Evolutionary conservation across 2,888 invertebrate genomes (phyloP).

Genomic region (Euplexia lucipara): DNA sequence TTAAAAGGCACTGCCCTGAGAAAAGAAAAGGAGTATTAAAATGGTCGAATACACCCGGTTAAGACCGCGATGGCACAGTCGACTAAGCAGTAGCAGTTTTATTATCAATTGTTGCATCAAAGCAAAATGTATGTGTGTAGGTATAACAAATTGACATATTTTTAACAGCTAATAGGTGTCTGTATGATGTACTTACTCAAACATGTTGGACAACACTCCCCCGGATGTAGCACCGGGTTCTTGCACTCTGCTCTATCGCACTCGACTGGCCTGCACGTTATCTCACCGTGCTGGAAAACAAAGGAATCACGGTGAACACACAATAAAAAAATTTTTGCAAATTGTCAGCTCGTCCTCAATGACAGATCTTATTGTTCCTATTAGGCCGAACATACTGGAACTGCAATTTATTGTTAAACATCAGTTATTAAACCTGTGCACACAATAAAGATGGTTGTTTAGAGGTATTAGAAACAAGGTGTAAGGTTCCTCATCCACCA

Average conservation of each 20-base stretch:
- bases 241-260: conserved; percentile 95
- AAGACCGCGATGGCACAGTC: too few relatives aligned
- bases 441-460: too few relatives aligned
- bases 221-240: conserved; percentile 94
- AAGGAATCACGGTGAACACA: conserved; percentile 3
- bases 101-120: too few relatives aligned
- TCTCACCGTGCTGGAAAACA: conserved; percentile 94
- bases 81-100: too few relatives aligned
- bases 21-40: neutral
- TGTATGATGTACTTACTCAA: conserved; percentile 92
- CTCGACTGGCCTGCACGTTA: conserved; percentile 95
- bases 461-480: too few relatives aligned
- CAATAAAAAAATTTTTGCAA: neutral
- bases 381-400: too few relatives aligned
- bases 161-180: too few relatives aligned
- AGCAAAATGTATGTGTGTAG: neutral
- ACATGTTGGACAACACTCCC: conserved; percentile 96
- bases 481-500: too few relatives aligned
- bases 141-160: too few relatives aligned
- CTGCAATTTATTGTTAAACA: too few relatives aligned
- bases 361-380: too few relatives aligned
- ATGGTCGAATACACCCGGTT: neutral
- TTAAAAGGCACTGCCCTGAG: conserved; percentile 93
- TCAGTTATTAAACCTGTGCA: too few relatives aligned
- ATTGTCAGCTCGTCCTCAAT: neutral